phyloP scores from a whole-genome alignment of 2,888 invertebrate genomes.

The Helicoverpa assulta region DNA sequence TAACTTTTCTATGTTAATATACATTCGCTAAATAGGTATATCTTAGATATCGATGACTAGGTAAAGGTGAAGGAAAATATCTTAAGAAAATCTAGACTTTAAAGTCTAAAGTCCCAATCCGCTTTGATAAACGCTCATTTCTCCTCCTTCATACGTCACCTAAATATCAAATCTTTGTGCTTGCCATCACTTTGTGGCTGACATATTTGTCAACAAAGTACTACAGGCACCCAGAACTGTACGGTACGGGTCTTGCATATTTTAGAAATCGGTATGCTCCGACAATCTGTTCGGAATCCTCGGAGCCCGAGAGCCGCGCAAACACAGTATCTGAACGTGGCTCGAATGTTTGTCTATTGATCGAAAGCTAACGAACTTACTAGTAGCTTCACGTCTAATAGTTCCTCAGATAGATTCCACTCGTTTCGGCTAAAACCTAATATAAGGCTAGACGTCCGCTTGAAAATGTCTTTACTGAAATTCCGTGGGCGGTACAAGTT shows the following conservation, averaged over 20 bases:
- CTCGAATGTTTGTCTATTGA: constrained; percentile 65
- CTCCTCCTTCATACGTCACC: too few relatives aligned
- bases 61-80: too few relatives aligned
- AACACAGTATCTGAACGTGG: constrained; percentile 65
- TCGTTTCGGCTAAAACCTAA: constrained; percentile 54
- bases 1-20: too few relatives aligned
- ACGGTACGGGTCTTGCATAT: constrained; percentile 71
- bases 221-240: constrained; percentile 58
- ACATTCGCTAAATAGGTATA: too few relatives aligned
- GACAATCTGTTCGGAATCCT: constrained; percentile 66
- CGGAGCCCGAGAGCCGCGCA: constrained; percentile 58
- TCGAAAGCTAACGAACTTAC: constrained; percentile 66
- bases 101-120: too few relatives aligned
- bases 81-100: too few relatives aligned
- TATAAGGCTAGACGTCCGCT: constrained; percentile 32
- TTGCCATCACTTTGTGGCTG: constrained; percentile 30
- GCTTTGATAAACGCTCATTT: too few relatives aligned
- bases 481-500: constrained; percentile 12
- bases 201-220: constrained; percentile 51
- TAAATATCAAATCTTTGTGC: constrained; percentile 5
- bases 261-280: constrained; percentile 73
- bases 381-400: constrained; percentile 64
- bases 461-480: constrained; percentile 34
- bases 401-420: constrained; percentile 55
- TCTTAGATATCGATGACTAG: too few relatives aligned